Evolutionary conservation across 2,888 invertebrate species (phyloP), one percentile per base, ranked within the genome.

Genomic region (Lasioglossum villosulum): DNA sequence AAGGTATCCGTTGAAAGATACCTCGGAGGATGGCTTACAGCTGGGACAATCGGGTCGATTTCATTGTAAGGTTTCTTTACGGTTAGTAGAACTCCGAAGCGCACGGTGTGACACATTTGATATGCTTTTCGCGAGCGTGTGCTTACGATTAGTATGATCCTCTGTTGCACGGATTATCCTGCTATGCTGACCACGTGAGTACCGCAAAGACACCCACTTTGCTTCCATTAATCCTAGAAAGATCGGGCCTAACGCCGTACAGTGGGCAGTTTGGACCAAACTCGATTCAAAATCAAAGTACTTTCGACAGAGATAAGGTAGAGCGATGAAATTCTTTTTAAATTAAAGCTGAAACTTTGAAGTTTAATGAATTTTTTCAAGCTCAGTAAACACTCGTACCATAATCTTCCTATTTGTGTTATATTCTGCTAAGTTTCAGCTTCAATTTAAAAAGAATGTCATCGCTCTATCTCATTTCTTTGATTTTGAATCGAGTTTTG

Each of bases 21-120:
- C 42, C 70, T 70, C 75, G 68, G 79, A 80, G 70, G 70, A 98
- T 98, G 98, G 97, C 97, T 83, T 97, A 97, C 95, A 96, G 97
- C 93, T 98, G 98, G 98, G 97, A 98, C 94, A 98, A 97, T 95
- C 96, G 98, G 94, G 98, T 98, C 89, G 97, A 96, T 94, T 98
- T 98, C 95, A 97, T 98, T 94, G 97, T 98, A 91, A 97, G 97
- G 95, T 97, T 97, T 95, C 96, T 98, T 92, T 98, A 98, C 94
- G 98, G 98, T 98, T 95, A 97, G 97, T 96, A 93, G 68, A 68
- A 34, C 66, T 34, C 48, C 52, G 27, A 71, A 39, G 48, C 73
- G 48, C 27, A 77, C 72, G n/a, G 68, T 48, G 80, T 37, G 71
- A 59, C 45, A 45, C 63, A 2, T 16, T 5, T 6, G 27, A 27